Conservation (phyloP, 2,888 invertebrate species). For the Chalcosyrphus nemorum region DNA sequence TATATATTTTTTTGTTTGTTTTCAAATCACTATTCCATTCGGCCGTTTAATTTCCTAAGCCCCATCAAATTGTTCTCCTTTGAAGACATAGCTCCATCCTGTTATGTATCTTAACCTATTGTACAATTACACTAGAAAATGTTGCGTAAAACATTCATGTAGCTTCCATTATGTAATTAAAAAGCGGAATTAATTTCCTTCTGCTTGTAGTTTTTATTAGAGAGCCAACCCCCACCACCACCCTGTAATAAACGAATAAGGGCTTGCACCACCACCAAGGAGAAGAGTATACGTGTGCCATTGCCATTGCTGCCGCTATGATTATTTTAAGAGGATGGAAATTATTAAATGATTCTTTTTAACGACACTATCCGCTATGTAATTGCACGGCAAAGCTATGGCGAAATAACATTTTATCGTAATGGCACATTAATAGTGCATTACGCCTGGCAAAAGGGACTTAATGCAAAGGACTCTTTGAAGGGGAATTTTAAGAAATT, state of each 20-base stretch:
- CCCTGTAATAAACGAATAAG: constrained; percentile 18
- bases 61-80: neutral
- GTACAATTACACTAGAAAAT: constrained; percentile 25
- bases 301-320: constrained; percentile 10
- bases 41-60: neutral
- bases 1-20: too few species aligned
- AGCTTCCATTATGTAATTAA: constrained; percentile 53
- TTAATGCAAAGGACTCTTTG: constrained; percentile 30
- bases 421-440: constrained; percentile 62
- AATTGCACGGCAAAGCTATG: constrained; percentile 37
- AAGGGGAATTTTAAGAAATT: constrained; percentile 9
- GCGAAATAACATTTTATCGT: constrained; percentile 45
- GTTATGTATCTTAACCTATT: constrained; percentile 5
- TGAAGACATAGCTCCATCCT: neutral
- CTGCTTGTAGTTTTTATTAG: constrained; percentile 33
- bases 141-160: constrained; percentile 44
- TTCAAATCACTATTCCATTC: neutral
- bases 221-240: neutral
- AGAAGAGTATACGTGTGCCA: neutral
- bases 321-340: constrained; percentile 51
- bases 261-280: neutral
- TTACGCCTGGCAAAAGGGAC: constrained; percentile 23
- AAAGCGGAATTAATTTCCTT: constrained; percentile 53
- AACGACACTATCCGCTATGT: constrained; percentile 51
- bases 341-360: constrained; percentile 66